phyloP scores from a whole-genome alignment of 2,113 vertebrate species.

The Leiothrix lutea region DNA sequence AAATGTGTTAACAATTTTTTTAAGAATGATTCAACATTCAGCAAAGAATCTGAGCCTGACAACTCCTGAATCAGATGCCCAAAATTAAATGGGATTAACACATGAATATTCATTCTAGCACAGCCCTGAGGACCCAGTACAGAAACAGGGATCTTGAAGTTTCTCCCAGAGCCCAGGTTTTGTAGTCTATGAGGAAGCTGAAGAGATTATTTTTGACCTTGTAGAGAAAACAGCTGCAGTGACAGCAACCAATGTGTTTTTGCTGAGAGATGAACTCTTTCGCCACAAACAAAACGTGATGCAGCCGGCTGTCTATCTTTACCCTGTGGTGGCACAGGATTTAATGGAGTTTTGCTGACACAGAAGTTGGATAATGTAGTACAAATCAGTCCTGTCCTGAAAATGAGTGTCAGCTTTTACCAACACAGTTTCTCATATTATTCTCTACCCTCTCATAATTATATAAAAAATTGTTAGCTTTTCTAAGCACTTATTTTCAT shows the following conservation, averaged over 20 bases:
- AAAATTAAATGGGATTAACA: not conserved
- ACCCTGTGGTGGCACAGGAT: not conserved
- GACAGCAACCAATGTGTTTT: not conserved
- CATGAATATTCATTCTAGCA: not conserved
- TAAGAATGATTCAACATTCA: not conserved
- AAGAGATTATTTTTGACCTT: not conserved
- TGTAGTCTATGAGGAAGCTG: not conserved
- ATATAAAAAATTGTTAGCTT: not conserved
- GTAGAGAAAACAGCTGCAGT: not conserved
- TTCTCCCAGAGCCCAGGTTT: not conserved
- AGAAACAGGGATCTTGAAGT: not conserved
- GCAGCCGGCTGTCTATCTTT: rapidly evolving
- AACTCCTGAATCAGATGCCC: not conserved
- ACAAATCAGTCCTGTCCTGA: not conserved
- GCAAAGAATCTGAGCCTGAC: not conserved
- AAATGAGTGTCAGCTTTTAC: not conserved
- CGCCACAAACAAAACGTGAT: not conserved
- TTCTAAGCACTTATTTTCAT: not conserved
- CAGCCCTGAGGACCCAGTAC: not conserved
- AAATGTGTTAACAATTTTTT: not conserved
- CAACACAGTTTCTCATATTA: not conserved
- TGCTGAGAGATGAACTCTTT: not conserved
- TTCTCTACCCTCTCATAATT: not conserved
- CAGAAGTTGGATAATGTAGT: not conserved
- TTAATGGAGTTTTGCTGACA: not conserved